Percentiles rank a stretch among this genome's conserved stretches.
Evolutionary conservation across 2,113 vertebrate species (phyloP).

Genomic region (Pyxicephalus adspersus): DNA sequence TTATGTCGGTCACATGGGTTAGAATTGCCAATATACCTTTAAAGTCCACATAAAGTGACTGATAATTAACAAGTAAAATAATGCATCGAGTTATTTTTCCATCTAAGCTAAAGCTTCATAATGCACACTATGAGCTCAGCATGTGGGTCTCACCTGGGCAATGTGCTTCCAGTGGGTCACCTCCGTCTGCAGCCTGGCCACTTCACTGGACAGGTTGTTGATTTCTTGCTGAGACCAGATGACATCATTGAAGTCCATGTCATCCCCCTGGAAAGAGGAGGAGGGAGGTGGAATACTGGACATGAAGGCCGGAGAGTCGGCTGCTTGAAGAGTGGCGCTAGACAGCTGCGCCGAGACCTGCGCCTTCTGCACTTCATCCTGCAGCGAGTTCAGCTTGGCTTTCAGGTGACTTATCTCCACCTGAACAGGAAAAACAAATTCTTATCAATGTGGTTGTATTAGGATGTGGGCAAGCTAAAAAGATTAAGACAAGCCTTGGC

Average conservation of each 20-base stretch:
- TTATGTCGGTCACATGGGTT: too few relatives aligned
- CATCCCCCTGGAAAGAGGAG: slow-evolving; percentile 85
- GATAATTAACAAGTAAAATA: too few relatives aligned
- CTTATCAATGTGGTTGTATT: too few relatives aligned
- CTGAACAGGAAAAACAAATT: slow-evolving; percentile 66
- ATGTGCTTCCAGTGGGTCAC: slow-evolving; percentile 88
- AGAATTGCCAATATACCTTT: too few relatives aligned
- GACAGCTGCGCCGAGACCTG: slow-evolving; percentile 65
- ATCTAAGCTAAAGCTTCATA: too few relatives aligned
- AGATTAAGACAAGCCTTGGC: too few relatives aligned
- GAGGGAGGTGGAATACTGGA: slow-evolving; percentile 67
- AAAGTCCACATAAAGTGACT: too few relatives aligned
- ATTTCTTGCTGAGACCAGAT: slow-evolving; percentile 97
- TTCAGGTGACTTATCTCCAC: slow-evolving; percentile 96
- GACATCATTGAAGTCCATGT: slow-evolving; percentile 91
- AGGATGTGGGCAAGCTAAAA: too few relatives aligned
- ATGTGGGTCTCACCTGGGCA: slow-evolving; percentile 76
- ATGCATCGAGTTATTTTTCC: too few relatives aligned
- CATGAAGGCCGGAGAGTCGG: slow-evolving; percentile 69
- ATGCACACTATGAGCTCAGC: not conserved
- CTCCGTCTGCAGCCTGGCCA: slow-evolving; percentile 86
- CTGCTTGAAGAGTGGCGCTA: slow-evolving; percentile 66
- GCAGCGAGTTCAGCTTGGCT: slow-evolving; percentile 86
- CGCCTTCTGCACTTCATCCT: slow-evolving; percentile 88
- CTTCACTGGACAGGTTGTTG: slow-evolving; percentile 88